Evolutionary conservation across 1,140 invertebrate species (phyloP), one percentile per base, ranked within the genome.

Genomic region (Sminthurinus signatus): DNA sequence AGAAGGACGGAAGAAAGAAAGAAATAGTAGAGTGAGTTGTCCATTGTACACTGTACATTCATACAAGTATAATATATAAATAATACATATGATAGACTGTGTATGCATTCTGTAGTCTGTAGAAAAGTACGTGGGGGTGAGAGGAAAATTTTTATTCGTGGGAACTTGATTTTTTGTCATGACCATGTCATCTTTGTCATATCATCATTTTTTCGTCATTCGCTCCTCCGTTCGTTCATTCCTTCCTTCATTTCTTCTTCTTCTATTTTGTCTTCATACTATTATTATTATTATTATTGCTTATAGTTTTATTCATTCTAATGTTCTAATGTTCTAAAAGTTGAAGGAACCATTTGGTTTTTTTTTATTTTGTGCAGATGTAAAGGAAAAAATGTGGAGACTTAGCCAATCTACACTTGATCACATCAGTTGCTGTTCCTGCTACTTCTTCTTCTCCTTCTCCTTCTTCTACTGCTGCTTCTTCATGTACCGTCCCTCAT

Each of bases 111-210:
- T n/a, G n/a, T n/a, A n/a, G n/a, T n/a, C n/a, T n/a, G n/a, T n/a
- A n/a, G n/a, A n/a, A 63, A 57, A 44, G 62, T 57, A 55, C 52
- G 32, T 55, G 51, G 44, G 61, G 61, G 59, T 69, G 58, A 54
- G 48, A 65, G 61, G 63, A 54, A 62, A 69, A 62, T 62, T 69
- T 56, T 64, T 61, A 56, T 64, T 69, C 67, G 67, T 69, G 67
- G 67, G 67, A 71, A 71, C 67, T 64, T 44, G 50, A 67, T 71
- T 71, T 71, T 71, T 71, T 71, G 66, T 71, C 62, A 32, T 62
- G n/a, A n/a, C n/a, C 62, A 66, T 68, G 64, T 71, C 66, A 71
- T 71, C 66, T 68, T 71, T 71, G 70, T 71, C 70, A 71, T 66
- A 66, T 64, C 58, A 65, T 66, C 64, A 62, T 63, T 60, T 67